A percentile compares a stretch with the other conserved stretches of the same genome.
Evolutionary conservation across 2,797 vertebrate genomes (phyloP).

Genomic region (Rhinogobio ventralis): DNA sequence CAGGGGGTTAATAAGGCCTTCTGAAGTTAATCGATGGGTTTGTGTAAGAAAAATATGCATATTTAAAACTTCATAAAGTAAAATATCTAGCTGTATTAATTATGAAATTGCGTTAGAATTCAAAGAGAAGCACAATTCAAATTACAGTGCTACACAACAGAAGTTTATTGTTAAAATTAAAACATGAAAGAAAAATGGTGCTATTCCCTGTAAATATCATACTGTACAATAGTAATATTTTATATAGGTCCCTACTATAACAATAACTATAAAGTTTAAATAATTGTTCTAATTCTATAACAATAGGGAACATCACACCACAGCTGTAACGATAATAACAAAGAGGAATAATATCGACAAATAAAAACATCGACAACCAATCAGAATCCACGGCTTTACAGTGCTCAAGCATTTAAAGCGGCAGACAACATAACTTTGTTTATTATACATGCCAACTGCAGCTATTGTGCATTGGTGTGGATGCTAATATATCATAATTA

Average conservation of each 20-base stretch:
- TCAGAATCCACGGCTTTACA: background rate
- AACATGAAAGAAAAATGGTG: background rate
- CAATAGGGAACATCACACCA: too few species aligned
- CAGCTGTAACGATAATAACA: too few species aligned
- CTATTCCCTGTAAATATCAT: background rate
- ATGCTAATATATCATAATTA: background rate
- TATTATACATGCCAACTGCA: too few species aligned
- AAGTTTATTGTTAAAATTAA: background rate
- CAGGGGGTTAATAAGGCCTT: too few species aligned
- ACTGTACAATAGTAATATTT: background rate
- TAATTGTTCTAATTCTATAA: background rate
- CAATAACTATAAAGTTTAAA: background rate
- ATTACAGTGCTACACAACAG: background rate
- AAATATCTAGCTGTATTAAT: too few species aligned
- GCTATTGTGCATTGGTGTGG: background rate
- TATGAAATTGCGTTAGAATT: background rate
- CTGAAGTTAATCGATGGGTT: too few species aligned
- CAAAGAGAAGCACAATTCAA: background rate
- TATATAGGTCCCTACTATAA: background rate
- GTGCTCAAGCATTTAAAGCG: too few species aligned
- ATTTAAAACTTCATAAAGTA: too few species aligned
- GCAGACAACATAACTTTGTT: background rate
- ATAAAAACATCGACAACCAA: background rate
- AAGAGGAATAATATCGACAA: background rate
- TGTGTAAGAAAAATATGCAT: too few species aligned